phyloP scores from a whole-genome alignment of 2,888 invertebrate genomes.

The Omphaloscelis lunosa region DNA sequence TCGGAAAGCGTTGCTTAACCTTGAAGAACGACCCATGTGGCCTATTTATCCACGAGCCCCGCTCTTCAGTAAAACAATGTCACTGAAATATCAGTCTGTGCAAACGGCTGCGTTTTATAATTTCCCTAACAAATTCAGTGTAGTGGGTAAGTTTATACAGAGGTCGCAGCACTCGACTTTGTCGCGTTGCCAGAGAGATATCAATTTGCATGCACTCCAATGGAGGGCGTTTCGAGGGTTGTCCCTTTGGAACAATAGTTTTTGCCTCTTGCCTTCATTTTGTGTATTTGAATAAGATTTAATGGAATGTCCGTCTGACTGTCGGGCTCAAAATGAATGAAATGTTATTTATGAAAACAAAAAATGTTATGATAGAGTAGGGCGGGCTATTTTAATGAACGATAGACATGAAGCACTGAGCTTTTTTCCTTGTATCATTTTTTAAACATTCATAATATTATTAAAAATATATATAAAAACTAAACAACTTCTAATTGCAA shows the following conservation, averaged over 20 bases:
- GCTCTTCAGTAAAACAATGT: slow-evolving; percentile 4
- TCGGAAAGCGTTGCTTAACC: neutral
- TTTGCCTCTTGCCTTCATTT: slow-evolving; percentile 78
- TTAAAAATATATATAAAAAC: neutral
- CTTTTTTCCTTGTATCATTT: neutral
- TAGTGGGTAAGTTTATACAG: slow-evolving; percentile 53
- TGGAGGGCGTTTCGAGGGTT: slow-evolving; percentile 79
- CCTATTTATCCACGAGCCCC: neutral
- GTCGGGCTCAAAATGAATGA: slow-evolving; percentile 28
- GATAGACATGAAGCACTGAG: neutral
- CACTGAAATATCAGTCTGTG: slow-evolving; percentile 20
- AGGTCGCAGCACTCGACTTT: slow-evolving; percentile 72
- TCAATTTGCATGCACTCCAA: slow-evolving; percentile 87
- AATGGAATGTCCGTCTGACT: slow-evolving; percentile 53
- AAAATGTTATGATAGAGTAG: slow-evolving; percentile 2
- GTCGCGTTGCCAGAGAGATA: slow-evolving; percentile 81
- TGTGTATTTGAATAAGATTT: slow-evolving; percentile 63
- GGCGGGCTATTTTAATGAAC: neutral
- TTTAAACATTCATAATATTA: neutral
- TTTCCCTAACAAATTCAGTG: slow-evolving; percentile 59
- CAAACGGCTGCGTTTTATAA: slow-evolving; percentile 57
- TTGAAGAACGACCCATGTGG: too few relatives aligned
- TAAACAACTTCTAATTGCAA: neutral
- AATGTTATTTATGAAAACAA: slow-evolving; percentile 16
- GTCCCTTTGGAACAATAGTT: slow-evolving; percentile 86